A percentile compares a stretch with the other conserved stretches of the same genome.
Evolutionary conservation across 92 coral and sea anemone species (phyloP).

Genomic region (Heteractis magnifica): DNA sequence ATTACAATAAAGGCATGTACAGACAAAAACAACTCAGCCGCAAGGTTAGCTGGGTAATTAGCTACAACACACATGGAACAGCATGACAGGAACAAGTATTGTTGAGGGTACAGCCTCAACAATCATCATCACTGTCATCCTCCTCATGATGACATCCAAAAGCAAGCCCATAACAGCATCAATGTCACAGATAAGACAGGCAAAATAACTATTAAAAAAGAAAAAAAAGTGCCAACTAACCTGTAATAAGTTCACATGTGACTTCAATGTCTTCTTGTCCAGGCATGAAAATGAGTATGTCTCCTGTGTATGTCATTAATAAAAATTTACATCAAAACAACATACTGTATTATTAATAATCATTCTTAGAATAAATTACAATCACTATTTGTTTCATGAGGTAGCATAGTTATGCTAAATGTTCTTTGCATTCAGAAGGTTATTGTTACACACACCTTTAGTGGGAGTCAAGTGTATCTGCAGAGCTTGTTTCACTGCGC

Average conservation of each 20-base stretch:
- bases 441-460: slow-evolving; percentile 52
- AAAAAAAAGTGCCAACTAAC: slow-evolving; percentile 36
- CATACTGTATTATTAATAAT: not conserved
- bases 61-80: too few species aligned
- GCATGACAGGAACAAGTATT: too few species aligned
- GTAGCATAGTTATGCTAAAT: not conserved
- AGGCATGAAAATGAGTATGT: slow-evolving; percentile 93
- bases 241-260: slow-evolving; percentile 90
- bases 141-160: too few species aligned
- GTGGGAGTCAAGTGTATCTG: slow-evolving; percentile 97
- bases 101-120: too few species aligned
- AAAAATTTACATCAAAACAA: not conserved
- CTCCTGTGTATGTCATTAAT: slow-evolving; percentile 53
- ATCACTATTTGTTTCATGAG: too few species aligned
- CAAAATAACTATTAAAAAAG: not conserved
- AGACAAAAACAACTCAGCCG: too few species aligned
- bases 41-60: too few species aligned
- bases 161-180: not conserved
- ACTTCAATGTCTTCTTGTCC: slow-evolving; percentile 99
- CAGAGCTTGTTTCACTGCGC: slow-evolving; percentile 91
- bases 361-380: not conserved
- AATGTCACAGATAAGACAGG: too few species aligned
- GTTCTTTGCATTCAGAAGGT: not conserved
- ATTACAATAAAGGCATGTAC: too few species aligned
- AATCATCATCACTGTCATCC: too few species aligned